Percentiles rank a stretch among this genome's conserved stretches.
Evolutionary conservation across 53 echinoderm and acorn worm genomes (phyloP).

Genomic region (Paelopatides confundens): DNA sequence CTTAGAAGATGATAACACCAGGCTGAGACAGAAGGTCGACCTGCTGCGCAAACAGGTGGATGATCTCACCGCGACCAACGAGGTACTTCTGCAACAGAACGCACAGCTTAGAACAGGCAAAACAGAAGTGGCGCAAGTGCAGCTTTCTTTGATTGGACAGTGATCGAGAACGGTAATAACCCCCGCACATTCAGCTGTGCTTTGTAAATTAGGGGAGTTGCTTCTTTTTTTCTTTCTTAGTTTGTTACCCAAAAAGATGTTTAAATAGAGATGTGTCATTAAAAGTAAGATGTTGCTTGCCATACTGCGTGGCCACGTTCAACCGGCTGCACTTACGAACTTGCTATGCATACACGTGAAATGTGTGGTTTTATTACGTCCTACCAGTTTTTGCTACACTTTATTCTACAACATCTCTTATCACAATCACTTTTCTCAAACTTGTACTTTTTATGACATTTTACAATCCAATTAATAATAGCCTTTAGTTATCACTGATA

Average conservation of each 20-base stretch:
- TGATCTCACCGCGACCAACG: constrained; percentile 94
- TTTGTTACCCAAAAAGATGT: neutral
- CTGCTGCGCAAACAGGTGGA: constrained; percentile 90
- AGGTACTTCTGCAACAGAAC: constrained; percentile 97
- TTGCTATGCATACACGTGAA: too few species aligned
- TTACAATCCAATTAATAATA: too few species aligned
- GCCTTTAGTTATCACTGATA: too few species aligned
- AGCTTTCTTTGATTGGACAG: constrained; percentile 23
- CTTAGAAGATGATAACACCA: constrained; percentile 85
- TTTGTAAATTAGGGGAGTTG: neutral
- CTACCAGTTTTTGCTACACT: too few species aligned
- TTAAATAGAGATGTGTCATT: too few species aligned
- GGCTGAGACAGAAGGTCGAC: constrained; percentile 87
- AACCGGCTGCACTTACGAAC: too few species aligned
- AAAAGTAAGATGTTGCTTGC: too few species aligned
- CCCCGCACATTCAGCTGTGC: neutral
- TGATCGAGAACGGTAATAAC: neutral
- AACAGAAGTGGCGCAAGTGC: constrained; percentile 29
- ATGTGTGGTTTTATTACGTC: too few species aligned
- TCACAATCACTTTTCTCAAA: too few species aligned
- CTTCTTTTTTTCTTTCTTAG: neutral
- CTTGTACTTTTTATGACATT: too few species aligned
- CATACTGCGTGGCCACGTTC: too few species aligned
- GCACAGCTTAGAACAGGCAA: constrained; percentile 82
- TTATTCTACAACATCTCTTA: too few species aligned